phyloP scores from a whole-genome alignment of 2,797 vertebrate species.

The Pseudopleuronectes americanus region DNA sequence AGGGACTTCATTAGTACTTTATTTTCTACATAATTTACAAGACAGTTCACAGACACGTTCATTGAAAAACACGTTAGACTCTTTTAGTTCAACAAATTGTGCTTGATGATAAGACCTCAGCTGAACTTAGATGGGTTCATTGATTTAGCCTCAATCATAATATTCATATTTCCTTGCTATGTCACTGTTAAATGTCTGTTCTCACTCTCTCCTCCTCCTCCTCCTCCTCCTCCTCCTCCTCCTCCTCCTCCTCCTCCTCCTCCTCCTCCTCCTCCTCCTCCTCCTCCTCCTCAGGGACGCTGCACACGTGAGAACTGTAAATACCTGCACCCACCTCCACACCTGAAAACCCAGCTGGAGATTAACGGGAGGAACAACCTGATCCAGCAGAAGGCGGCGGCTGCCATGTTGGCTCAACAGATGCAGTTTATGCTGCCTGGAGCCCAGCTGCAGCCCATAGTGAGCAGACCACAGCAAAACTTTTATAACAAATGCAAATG shows the following conservation, averaged over 20 bases:
- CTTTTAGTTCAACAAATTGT: conserved; percentile 33
- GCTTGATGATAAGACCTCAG: conserved; percentile 1
- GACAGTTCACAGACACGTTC: not conserved
- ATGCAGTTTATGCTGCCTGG: conserved; percentile 98
- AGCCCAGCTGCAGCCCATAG: conserved; percentile 92
- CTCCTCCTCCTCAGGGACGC: conserved; percentile 85
- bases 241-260: no score
- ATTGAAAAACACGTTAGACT: conserved; percentile 15
- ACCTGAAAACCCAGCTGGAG: conserved; percentile 98
- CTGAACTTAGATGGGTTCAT: conserved; percentile 8
- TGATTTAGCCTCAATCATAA: conserved; percentile 37
- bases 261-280: conserved; percentile 3
- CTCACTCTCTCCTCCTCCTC: not conserved
- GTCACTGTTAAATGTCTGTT: conserved; percentile 9
- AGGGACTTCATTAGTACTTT: conserved; percentile 46
- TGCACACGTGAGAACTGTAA: conserved; percentile 98
- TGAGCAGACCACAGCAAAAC: conserved; percentile 78
- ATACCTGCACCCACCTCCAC: conserved; percentile 97
- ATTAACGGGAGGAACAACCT: conserved; percentile 98
- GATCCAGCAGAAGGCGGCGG: conserved; percentile 97
- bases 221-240: no score
- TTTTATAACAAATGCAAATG: not conserved
- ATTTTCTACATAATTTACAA: conserved; percentile 24
- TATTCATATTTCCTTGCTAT: conserved; percentile 23
- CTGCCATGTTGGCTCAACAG: conserved; percentile 97